These are phyloP conservation scores for Sinocyclocheilus rhinocerous DNA, from an alignment of 2,113 vertebrate genomes.

Conservation along the genomic window DNA sequence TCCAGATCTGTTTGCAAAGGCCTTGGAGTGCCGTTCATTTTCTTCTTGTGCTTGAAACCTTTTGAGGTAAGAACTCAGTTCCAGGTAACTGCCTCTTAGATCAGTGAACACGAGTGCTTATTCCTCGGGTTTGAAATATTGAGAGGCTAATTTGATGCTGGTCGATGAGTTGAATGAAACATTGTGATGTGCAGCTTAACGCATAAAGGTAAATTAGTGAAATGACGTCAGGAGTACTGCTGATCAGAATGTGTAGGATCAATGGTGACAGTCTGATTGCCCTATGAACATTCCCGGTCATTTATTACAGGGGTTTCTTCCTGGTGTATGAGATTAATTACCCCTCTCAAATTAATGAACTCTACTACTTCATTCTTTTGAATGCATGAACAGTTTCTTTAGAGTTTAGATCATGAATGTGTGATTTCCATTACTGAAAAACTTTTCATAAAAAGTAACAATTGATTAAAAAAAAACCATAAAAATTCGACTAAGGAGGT, in stretches of 20 bases:
- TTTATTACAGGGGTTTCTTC: conserved; percentile 38
- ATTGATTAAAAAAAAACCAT: no score
- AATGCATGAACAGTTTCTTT: neutral
- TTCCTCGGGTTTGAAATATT: conserved; percentile 20
- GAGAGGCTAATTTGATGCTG: conserved; percentile 46
- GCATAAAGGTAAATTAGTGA: neutral
- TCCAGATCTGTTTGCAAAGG: conserved; percentile 16
- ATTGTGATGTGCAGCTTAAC: conserved; percentile 6
- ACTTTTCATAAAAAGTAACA: no score
- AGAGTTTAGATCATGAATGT: neutral
- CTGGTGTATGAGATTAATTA: conserved; percentile 1
- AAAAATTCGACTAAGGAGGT: no score
- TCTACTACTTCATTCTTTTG: neutral
- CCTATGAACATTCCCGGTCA: conserved; percentile 23
- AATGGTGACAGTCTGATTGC: conserved; percentile 11
- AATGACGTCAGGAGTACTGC: conserved; percentile 8
- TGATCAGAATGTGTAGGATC: conserved; percentile 41
- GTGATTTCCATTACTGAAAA: neutral
- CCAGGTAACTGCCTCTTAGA: conserved; percentile 39
- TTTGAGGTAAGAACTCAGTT: conserved; percentile 34
- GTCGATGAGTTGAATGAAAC: conserved; percentile 37
- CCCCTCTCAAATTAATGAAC: conserved; percentile 1
- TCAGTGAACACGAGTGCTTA: conserved; percentile 28
- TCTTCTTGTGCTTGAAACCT: neutral
- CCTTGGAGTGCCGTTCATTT: neutral